Base-by-base conservation (phyloP, 2,888 invertebrate genomes). In the Drosophila ochracea region DNA sequence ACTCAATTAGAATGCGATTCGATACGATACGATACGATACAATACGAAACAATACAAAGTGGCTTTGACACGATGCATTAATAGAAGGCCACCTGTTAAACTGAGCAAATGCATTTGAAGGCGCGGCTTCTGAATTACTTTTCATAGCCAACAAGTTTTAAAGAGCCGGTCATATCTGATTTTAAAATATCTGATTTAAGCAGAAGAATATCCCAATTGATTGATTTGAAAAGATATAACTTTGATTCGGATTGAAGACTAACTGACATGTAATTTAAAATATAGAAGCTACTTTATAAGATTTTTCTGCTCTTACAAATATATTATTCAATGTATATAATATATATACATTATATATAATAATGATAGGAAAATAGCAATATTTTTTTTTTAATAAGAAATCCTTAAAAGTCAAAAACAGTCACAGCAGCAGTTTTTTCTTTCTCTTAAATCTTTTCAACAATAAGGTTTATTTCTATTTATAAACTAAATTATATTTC, bases 1-100 rank as follows among this genome's bases (percentile, higher is more conserved):
- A 85, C 66, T 67, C 69, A 85, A 85, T 83, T 82, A 71, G 76
- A 83, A 82, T 88, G 55, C 76, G 60, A 78, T 65, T 43, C 65
- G 61, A 49, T 49, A 53, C 61, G 60, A 41, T 47, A 52, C 58
- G 61, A 49, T 49, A 53, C 61, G 58, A 41, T 43, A 52, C 60
- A 19, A 43, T 28, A 39, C 21, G 58, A 80, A 83, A 53, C 28
- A 60, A 25, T 69, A 49, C 57, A 37, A n/a, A 28, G 16, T 55
- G 21, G 28, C 63, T 60, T 50, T 37, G 37, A 70, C 53, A 54
- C 67, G 11, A 19, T 39, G 72, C 73, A 77, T 68, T 68, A 65
- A 39, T 61, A 35, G 60, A 30, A n/a, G 49, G 57, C 63, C 63
- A 66, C n/a, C 33, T 67, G 64, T 41, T 67, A 65, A 60, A 75